Base-by-base conservation (phyloP, 2,888 invertebrate genomes). In the Diachrysia chrysitis region DNA sequence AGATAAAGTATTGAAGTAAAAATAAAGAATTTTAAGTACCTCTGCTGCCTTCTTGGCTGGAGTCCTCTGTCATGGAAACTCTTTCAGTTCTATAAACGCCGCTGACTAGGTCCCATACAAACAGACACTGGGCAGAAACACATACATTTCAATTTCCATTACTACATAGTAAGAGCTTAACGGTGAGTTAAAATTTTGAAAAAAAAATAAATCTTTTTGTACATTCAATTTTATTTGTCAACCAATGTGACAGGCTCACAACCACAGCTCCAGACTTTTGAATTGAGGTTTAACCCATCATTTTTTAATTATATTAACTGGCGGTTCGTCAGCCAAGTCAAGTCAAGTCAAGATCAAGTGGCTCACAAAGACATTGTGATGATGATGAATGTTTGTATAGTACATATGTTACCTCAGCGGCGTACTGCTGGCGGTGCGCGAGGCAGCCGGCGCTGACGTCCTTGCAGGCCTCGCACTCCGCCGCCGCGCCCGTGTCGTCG, bases 61-160 rank as follows among this genome's bases (percentile, higher is more conserved):
- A 87, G 76, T 95, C 95, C 79, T 95, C 95, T 0, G 93, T 92
- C 93, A 95, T 95, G 58, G 92, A 86, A 3, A 92, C 95, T 63
- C 90, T 85, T 63, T 95, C 95, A 0, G 95, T 95, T 63, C 94
- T 86, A 75, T 95, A 95, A 19, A 93, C 92, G 4, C 95, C 95
- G 68, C 88, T 95, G 59, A 93, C 95, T 7, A 95, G 86, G 71
- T 95, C 95, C 95, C 95, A 95, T 32, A 95, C 93, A 74, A 95
- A 95, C 25, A 95, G 78, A 64, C 95, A 95, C 95, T 95, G 87
- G 84, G 10, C 9, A 57, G 62, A 42, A 35, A 53, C 19, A 35
- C 2, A 12, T 63, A 56, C 25, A 14, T 51, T 10, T 10, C 1
- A n/a, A 19, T 3, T 48, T 14, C 25, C 25, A 25, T 25, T 25